A percentile compares a stretch with the other conserved stretches of the same genome.
These are phyloP conservation scores for Campodea augens DNA, from an alignment of 1,140 invertebrate genomes.

Conservation along the genomic window DNA sequence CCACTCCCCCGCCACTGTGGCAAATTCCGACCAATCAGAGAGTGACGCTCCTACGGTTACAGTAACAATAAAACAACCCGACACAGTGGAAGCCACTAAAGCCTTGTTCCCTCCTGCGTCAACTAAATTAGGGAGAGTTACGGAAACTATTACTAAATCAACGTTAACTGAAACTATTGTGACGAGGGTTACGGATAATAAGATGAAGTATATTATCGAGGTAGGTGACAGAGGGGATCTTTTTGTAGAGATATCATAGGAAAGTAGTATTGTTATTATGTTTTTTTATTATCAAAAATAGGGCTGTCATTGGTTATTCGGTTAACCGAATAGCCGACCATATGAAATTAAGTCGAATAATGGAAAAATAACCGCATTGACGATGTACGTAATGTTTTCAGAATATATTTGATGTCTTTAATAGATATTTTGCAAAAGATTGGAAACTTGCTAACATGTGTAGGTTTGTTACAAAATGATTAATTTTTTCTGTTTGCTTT, in stretches of 20 bases:
- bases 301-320: no score
- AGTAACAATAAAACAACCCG: constrained; percentile 49
- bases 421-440: no score
- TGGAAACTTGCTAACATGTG: no score
- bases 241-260: no score
- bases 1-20: constrained; percentile 17
- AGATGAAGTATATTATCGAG: constrained; percentile 59
- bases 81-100: constrained; percentile 29
- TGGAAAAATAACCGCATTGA: no score
- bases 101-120: constrained; percentile 55
- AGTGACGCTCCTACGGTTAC: constrained; percentile 33
- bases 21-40: constrained; percentile 19
- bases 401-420: no score
- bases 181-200: constrained; percentile 78
- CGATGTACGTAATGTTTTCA: no score
- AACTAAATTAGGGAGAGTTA: constrained; percentile 60
- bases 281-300: no score
- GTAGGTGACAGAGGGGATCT: constrained; percentile 30
- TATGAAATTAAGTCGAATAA: no score
- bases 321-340: no score
- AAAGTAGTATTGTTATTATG: background rate
- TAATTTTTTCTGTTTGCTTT: no score
- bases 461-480: no score
- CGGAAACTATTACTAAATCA: constrained; percentile 82
- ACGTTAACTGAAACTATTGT: constrained; percentile 85